Evolutionary conservation across 2,113 vertebrate species (phyloP).

Genomic region (Thryonomys swinderianus): DNA sequence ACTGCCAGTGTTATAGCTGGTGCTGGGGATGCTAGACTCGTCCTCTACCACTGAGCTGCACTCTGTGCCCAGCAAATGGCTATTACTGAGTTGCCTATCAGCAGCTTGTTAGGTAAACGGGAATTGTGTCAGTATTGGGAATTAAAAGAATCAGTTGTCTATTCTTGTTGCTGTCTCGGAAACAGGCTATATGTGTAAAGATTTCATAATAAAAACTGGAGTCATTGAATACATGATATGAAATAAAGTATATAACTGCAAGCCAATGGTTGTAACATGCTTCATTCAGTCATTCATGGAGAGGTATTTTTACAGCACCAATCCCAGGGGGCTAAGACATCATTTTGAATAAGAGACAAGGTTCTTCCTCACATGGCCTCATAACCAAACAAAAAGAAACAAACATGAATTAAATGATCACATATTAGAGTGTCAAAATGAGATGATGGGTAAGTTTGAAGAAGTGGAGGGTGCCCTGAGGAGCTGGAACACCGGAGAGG

Average conservation of each 20-base stretch:
- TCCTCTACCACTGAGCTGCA: not conserved
- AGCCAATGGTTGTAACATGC: not conserved
- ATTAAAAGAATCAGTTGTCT: not conserved
- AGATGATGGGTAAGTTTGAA: not conserved
- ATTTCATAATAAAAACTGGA: not conserved
- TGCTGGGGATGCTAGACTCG: not conserved
- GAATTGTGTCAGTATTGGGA: not conserved
- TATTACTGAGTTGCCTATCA: not conserved
- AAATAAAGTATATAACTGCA: not conserved
- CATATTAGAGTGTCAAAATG: not conserved
- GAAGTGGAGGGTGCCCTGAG: not conserved
- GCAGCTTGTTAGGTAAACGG: not conserved
- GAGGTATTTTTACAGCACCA: not conserved
- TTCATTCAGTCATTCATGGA: not conserved
- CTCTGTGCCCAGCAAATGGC: not conserved
- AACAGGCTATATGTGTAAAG: not conserved
- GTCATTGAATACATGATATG: not conserved
- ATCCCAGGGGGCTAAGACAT: not conserved
- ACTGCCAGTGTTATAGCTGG: not conserved
- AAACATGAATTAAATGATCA: not conserved
- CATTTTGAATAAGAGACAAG: not conserved
- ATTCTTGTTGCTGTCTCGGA: not conserved
- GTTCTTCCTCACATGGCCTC: not conserved
- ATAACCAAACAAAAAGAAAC: not conserved
- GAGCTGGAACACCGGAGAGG: not conserved